Evolutionary conservation across 2,797 vertebrate genomes (phyloP), one percentile per base, ranked within the genome.

Genomic region (Melanotaenia boesemani): DNA sequence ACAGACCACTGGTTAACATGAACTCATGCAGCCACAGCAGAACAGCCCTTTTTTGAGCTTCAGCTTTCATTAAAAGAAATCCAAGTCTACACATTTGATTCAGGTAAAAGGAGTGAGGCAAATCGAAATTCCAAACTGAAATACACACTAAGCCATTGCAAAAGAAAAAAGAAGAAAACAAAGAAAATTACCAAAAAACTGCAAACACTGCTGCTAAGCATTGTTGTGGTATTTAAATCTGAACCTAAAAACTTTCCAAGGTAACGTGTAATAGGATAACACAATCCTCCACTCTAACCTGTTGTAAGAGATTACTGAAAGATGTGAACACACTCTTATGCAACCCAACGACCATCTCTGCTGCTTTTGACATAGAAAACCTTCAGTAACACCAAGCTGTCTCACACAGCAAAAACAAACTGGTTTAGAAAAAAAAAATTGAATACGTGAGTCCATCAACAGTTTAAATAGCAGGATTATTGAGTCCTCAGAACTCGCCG

Each of bases 261-360:
- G 81, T 68, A 68, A 80, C 5, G 80, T 74, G 44, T 90, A 92
- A 86, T 87, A 91, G 84, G 16, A 44, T 13, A 10, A 15, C 70
- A 58, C 81, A 90, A 88, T 91, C 90, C 86, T 78, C 79, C 48
- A 70, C 24, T 22, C 70, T 85, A 81, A 90, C 80, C 86, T 63
- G 81, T 56, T 88, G 74, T 32, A 37, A 67, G 74, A 84, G 90
- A 93, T 94, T 94, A 92, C 73, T 50, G 72, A 48, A 41, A 84
- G 74, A 72, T 67, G 78, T 74, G 70, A 57, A 73, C 55, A 37
- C 20, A 67, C 67, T 74, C 46, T 91, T 88, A 90, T 7, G 34
- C 74, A 89, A 88, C 79, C 71, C 34, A 18, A 48, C 60, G 30
- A 50, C 34, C 48, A 67, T 34, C 39, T 79, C 64, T 56, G 32